These are phyloP conservation scores for Drosophila tanythrix DNA, from an alignment of 2,888 invertebrate genomes.

Conservation along the genomic window DNA sequence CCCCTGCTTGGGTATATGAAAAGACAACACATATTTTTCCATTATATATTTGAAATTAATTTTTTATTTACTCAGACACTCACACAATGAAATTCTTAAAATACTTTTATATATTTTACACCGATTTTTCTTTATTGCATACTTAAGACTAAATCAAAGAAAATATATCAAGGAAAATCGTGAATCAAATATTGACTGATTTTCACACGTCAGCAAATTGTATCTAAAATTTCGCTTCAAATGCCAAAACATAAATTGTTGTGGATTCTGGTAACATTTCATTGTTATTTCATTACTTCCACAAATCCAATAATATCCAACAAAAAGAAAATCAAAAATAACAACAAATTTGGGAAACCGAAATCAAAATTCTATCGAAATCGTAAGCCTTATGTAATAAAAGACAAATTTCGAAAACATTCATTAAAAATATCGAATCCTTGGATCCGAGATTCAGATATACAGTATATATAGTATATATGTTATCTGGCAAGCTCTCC, in stretches of 20 bases:
- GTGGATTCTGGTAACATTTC: background rate
- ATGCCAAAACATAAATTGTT: background rate
- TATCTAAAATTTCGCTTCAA: background rate
- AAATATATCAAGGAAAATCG: background rate
- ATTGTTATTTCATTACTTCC: background rate
- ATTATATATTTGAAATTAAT: conserved; percentile 1
- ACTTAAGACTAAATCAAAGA: background rate
- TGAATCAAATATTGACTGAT: background rate
- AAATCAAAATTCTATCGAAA: background rate
- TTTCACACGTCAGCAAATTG: background rate
- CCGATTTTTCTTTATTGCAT: conserved; percentile 2
- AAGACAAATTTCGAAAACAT: background rate
- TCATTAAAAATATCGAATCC: background rate
- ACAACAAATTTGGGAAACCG: background rate
- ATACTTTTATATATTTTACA: conserved; percentile 7
- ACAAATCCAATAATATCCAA: background rate
- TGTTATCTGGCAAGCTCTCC: background rate
- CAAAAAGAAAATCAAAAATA: background rate
- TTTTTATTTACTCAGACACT: conserved; percentile 12
- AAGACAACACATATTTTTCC: background rate
- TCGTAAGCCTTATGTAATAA: background rate
- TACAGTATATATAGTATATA: background rate
- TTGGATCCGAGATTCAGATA: background rate
- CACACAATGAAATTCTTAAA: background rate
- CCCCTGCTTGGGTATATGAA: background rate